A percentile compares a stretch with the other conserved stretches of the same genome.
These are phyloP conservation scores for Caenorhabditis imperialis DNA, from an alignment of 2,888 invertebrate species.

Conservation along the genomic window DNA sequence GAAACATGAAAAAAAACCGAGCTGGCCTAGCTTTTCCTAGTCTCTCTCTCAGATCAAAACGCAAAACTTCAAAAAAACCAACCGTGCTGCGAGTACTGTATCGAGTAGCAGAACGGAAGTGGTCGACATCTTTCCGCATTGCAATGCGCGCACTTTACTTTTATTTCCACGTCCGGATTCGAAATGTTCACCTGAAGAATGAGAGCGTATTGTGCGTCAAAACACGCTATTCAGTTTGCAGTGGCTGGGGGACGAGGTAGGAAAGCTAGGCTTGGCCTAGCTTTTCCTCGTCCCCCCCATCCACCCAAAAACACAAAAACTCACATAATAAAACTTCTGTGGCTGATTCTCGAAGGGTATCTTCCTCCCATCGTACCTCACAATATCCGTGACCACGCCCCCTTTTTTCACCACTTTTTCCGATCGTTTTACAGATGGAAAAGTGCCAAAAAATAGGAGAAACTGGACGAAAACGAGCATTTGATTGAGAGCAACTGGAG, in stretches of 20 bases:
- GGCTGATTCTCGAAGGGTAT: slow-evolving; percentile 35
- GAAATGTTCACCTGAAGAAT: slow-evolving; percentile 40
- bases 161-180: slow-evolving; percentile 26
- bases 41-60: too few species aligned
- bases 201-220: background rate
- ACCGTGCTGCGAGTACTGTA: slow-evolving; percentile 46
- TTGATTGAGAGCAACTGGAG: slow-evolving; percentile 27
- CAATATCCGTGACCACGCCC: slow-evolving; percentile 6
- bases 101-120: slow-evolving; percentile 58
- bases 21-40: background rate
- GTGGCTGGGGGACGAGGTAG: too few species aligned
- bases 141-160: slow-evolving; percentile 55
- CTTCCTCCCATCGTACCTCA: slow-evolving; percentile 35
- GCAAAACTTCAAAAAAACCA: too few species aligned
- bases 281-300: too few species aligned
- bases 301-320: too few species aligned
- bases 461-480: too few species aligned
- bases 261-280: too few species aligned
- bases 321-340: slow-evolving; percentile 32
- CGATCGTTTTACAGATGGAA: background rate
- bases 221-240: too few species aligned
- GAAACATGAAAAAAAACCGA: too few species aligned
- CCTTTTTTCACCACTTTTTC: background rate
- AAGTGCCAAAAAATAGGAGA: too few species aligned
- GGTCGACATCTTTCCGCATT: slow-evolving; percentile 57